phyloP scores from a whole-genome alignment of 23 tunicate genomes.

The Oikopleura albicans region DNA sequence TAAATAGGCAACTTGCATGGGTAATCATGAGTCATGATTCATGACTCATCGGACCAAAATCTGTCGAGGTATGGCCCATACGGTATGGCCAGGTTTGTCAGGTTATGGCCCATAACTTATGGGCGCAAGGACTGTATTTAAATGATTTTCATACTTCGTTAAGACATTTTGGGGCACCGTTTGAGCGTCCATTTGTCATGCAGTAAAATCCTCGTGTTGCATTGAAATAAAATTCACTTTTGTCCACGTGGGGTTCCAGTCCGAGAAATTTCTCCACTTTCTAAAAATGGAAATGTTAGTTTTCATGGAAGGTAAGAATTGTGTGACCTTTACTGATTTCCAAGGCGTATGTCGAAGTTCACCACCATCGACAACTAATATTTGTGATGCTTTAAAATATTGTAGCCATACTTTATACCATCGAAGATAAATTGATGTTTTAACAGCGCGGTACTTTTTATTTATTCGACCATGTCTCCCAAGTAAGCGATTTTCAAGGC shows the following conservation, averaged over 20 bases:
- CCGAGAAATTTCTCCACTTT: neutral
- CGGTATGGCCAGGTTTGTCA: too few relatives aligned
- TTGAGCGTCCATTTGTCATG: neutral
- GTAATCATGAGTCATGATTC: too few relatives aligned
- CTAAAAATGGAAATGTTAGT: neutral
- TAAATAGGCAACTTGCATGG: too few relatives aligned
- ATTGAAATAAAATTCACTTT: conserved; percentile 12
- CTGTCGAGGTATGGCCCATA: too few relatives aligned
- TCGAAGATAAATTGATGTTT: neutral
- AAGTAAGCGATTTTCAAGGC: neutral
- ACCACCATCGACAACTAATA: neutral
- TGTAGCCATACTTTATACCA: neutral
- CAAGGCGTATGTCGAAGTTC: neutral
- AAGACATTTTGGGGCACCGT: neutral
- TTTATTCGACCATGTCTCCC: neutral
- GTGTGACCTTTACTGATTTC: neutral
- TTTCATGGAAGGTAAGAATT: neutral
- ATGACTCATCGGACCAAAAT: too few relatives aligned
- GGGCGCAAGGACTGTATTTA: too few relatives aligned
- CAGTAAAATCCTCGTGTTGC: conserved; percentile 7
- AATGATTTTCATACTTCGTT: too few relatives aligned
- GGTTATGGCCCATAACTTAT: too few relatives aligned
- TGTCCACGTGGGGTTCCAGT: neutral
- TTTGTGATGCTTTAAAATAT: neutral
- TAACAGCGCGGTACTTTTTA: neutral